phyloP scores from a whole-genome alignment of 2,113 vertebrate genomes.

The Cephalopterus ornatus region DNA sequence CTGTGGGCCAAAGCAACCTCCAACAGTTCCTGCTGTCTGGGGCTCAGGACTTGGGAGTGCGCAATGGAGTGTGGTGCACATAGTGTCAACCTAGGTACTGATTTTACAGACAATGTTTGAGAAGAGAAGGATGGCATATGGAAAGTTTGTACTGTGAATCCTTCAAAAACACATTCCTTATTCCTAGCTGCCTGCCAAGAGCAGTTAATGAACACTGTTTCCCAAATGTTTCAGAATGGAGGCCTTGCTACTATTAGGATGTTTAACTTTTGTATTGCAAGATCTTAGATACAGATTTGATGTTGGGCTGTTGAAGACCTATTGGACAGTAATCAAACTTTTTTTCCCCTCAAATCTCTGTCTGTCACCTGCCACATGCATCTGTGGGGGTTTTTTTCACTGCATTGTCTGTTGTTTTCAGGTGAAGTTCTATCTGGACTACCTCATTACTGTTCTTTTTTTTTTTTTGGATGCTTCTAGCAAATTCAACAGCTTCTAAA shows the following conservation, averaged over 20 bases:
- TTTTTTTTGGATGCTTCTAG: background rate
- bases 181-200: background rate
- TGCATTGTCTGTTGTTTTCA: background rate
- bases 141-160: background rate
- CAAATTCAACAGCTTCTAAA: background rate
- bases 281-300: background rate
- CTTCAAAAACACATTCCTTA: slow-evolving; percentile 13
- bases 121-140: background rate
- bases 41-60: background rate
- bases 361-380: background rate
- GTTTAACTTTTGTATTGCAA: background rate
- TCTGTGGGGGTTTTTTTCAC: background rate
- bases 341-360: background rate
- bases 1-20: background rate
- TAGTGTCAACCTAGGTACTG: background rate
- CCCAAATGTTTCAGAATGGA: background rate
- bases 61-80: background rate
- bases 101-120: background rate
- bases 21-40: background rate
- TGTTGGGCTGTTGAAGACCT: background rate
- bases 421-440: background rate
- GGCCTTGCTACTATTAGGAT: background rate
- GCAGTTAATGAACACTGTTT: slow-evolving; percentile 6
- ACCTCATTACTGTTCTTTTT: background rate
- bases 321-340: background rate